phyloP scores from a whole-genome alignment of 2,113 vertebrate genomes.

The Pyrgilauda ruficollis region DNA sequence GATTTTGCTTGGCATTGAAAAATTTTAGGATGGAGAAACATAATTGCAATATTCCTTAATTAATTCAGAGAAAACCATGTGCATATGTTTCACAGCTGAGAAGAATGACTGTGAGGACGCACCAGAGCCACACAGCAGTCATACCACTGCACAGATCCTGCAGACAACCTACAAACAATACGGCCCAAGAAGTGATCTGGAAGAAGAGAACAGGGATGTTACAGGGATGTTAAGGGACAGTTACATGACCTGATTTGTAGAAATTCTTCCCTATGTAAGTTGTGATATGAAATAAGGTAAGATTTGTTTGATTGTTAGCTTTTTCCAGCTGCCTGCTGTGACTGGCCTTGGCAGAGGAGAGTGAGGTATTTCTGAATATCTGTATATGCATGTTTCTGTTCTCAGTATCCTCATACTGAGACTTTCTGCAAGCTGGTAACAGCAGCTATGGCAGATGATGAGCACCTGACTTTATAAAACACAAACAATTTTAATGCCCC shows the following conservation, averaged over 20 bases:
- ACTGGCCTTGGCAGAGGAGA: not conserved
- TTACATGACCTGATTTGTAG: not conserved
- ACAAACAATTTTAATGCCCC: not conserved
- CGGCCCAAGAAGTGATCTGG: not conserved
- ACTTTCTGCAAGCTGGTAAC: not conserved
- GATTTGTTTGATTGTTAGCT: not conserved
- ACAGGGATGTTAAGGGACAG: no score
- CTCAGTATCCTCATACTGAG: not conserved
- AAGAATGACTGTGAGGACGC: not conserved
- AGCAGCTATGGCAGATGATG: not conserved
- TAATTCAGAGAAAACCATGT: not conserved
- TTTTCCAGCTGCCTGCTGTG: not conserved
- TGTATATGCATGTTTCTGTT: not conserved
- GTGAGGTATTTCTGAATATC: not conserved
- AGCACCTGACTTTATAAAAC: not conserved
- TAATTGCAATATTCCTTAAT: not conserved
- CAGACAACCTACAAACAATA: not conserved
- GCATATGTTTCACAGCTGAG: not conserved
- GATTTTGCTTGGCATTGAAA: not conserved
- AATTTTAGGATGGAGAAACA: not conserved
- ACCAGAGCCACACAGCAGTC: not conserved
- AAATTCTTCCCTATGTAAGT: not conserved
- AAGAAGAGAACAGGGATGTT: not conserved
- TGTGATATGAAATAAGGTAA: not conserved
- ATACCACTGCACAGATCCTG: rapidly evolving